Conservation (phyloP, 2,797 vertebrate species). For the Microhierax caerulescens region DNA sequence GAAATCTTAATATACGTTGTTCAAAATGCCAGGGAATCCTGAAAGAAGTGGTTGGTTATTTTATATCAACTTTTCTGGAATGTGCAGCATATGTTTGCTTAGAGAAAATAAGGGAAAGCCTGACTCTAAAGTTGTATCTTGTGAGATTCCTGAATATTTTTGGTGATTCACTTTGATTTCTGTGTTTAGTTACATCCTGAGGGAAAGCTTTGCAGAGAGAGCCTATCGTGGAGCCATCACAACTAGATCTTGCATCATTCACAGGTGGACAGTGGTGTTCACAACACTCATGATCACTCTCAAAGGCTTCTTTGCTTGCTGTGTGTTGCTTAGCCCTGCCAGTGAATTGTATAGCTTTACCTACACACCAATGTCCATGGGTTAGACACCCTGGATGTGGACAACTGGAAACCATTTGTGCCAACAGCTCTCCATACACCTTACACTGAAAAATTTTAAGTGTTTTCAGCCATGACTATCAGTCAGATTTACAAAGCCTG, state of each 20-base stretch:
- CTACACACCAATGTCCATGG: neutral
- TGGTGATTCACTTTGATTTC: neutral
- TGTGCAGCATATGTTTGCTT: neutral
- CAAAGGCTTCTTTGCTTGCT: neutral
- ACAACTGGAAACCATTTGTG: constrained; percentile 24
- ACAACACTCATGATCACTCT: neutral
- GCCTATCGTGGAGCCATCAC: neutral
- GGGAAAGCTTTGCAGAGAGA: neutral
- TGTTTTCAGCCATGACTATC: neutral
- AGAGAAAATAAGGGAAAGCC: neutral
- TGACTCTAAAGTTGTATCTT: neutral
- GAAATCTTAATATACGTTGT: neutral
- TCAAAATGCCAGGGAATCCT: neutral
- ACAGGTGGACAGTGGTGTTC: neutral
- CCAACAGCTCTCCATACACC: neutral
- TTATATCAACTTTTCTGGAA: neutral
- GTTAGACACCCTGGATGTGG: neutral
- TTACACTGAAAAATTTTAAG: neutral
- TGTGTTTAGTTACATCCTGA: neutral
- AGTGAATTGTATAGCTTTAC: neutral
- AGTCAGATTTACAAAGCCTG: neutral
- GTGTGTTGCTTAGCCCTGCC: neutral
- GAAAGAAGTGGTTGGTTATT: neutral
- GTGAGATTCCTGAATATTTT: neutral
- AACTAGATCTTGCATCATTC: neutral